A percentile compares a stretch with the other conserved stretches of the same genome.
These are phyloP conservation scores for Antennarius maculatus DNA, from an alignment of 2,797 vertebrate species.

Conservation along the genomic window DNA sequence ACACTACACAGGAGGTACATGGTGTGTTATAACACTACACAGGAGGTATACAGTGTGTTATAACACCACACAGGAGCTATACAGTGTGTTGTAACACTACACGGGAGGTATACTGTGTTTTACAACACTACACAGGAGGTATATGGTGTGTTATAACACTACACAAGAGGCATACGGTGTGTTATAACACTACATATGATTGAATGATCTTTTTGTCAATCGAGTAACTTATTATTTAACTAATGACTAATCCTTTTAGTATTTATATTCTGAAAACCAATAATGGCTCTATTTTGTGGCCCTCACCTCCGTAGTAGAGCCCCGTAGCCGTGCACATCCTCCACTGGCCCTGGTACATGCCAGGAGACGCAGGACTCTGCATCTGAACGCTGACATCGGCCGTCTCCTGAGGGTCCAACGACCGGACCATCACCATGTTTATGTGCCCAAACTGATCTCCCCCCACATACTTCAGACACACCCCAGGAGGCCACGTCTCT, in stretches of 20 bases:
- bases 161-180: no score
- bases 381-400: constrained; percentile 98
- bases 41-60: no score
- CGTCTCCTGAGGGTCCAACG: constrained; percentile 96
- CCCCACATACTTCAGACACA: constrained; percentile 96
- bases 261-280: not conserved
- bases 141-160: no score
- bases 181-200: no score
- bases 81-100: no score
- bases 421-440: constrained; percentile 97
- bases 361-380: constrained; percentile 94
- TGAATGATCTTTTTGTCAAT: not conserved
- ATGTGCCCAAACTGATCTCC: constrained; percentile 99
- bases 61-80: no score
- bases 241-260: not conserved
- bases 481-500: constrained; percentile 97
- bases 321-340: constrained; percentile 99
- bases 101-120: no score
- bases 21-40: no score
- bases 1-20: no score
- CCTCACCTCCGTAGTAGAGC: constrained; percentile 97
- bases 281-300: constrained; percentile 50
- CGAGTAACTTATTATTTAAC: not conserved
- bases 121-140: no score
- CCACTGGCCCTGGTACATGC: constrained; percentile 99